Evolutionary conservation across 2,797 vertebrate species (phyloP).

Genomic region (Meda fulgida): DNA sequence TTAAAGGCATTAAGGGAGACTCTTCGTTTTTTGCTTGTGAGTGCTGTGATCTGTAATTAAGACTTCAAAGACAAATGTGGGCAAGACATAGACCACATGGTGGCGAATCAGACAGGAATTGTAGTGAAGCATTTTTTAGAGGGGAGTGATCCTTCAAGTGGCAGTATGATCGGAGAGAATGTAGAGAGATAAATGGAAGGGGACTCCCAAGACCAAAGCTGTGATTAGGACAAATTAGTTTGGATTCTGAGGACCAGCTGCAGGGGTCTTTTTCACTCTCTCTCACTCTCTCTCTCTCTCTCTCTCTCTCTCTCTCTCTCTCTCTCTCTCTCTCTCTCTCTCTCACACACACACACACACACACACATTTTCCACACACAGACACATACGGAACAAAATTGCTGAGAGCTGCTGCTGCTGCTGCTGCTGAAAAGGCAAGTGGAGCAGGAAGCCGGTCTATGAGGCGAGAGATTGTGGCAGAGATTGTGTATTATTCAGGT

Average conservation of each 20-base stretch:
- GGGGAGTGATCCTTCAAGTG: conserved; percentile 28
- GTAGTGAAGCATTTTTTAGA: conserved; percentile 44
- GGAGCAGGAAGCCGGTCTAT: conserved; percentile 53
- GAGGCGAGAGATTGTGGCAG: conserved; percentile 64
- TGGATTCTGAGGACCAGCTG: conserved; percentile 71
- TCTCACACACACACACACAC: not conserved
- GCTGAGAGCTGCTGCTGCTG: conserved; percentile 34
- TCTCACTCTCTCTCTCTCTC: too few species aligned
- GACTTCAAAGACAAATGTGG: conserved; percentile 41
- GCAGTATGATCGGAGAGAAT: conserved; percentile 27
- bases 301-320: not conserved
- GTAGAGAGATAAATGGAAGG: conserved; percentile 42
- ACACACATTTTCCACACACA: conserved; percentile 15
- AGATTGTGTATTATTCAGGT: conserved; percentile 76
- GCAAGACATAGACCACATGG: conserved; percentile 46
- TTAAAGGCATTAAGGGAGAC: not conserved
- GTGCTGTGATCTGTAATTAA: conserved; percentile 43
- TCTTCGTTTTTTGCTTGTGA: not conserved
- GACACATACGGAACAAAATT: conserved; percentile 28
- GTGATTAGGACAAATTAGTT: conserved; percentile 76
- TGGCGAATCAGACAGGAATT: conserved; percentile 54
- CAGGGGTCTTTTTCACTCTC: conserved; percentile 62
- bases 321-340: too few species aligned
- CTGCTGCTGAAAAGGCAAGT: conserved; percentile 41
- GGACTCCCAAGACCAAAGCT: conserved; percentile 68